Evolutionary conservation across 2,888 invertebrate species (phyloP).

Genomic region (Mesochorus sp.): DNA sequence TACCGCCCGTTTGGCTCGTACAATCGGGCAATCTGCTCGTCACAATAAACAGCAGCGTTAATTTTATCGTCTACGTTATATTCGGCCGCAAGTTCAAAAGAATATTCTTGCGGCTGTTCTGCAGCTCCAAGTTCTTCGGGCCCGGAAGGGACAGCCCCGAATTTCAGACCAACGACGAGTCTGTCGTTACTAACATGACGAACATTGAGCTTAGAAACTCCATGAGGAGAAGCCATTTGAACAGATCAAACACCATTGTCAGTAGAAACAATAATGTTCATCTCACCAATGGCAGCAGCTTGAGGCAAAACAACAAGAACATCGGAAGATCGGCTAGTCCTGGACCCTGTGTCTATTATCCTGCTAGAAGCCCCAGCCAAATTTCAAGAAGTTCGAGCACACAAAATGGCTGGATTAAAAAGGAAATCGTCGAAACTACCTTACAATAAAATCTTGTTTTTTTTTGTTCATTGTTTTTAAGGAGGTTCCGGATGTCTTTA

Average conservation of each 20-base stretch:
- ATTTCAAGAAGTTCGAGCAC: constrained; percentile 68
- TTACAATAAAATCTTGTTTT: no score
- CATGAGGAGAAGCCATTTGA: constrained; percentile 83
- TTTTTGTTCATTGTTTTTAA: no score
- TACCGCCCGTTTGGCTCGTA: constrained; percentile 88
- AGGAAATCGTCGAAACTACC: constrained; percentile 64
- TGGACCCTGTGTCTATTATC: constrained; percentile 84
- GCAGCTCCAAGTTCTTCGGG: constrained; percentile 84
- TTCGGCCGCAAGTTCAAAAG: constrained; percentile 98
- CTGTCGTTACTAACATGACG: constrained; percentile 88
- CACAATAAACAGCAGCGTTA: constrained; percentile 98
- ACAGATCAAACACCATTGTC: constrained; percentile 83
- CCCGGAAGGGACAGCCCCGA: constrained; percentile 87
- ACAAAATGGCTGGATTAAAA: constrained; percentile 75
- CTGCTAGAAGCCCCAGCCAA: constrained; percentile 80
- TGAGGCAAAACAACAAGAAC: constrained; percentile 71
- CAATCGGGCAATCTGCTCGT: constrained; percentile 95
- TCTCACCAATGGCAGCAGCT: constrained; percentile 71
- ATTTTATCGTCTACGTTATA: constrained; percentile 98
- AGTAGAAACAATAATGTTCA: constrained; percentile 78
- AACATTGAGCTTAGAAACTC: constrained; percentile 88
- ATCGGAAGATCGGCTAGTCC: constrained; percentile 80
- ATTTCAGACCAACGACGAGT: constrained; percentile 90
- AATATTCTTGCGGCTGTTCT: constrained; percentile 91
- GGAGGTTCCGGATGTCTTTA: no score